phyloP scores from a whole-genome alignment of 2,797 vertebrate genomes.

The Coreius guichenoti region DNA sequence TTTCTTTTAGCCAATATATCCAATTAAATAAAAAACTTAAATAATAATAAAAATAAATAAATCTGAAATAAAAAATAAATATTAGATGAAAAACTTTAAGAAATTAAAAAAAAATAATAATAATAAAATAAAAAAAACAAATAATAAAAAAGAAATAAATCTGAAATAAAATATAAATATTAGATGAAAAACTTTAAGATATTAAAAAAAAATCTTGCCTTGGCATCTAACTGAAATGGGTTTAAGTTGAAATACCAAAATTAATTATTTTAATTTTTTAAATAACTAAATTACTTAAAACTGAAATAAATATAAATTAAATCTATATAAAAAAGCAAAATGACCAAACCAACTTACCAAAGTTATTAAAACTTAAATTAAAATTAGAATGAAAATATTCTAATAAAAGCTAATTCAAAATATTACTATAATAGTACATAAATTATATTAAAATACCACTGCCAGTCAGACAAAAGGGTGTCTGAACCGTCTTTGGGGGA shows the following conservation, averaged over 20 bases:
- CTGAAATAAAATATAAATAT: neutral
- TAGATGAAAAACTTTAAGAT: too few relatives aligned
- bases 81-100: neutral
- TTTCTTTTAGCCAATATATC: too few relatives aligned
- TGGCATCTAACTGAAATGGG: neutral
- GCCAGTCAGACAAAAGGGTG: neutral
- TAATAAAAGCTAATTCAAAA: neutral
- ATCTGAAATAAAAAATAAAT: neutral
- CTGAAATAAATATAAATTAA: neutral
- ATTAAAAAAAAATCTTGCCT: neutral
- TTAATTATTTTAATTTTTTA: too few relatives aligned
- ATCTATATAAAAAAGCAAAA: neutral
- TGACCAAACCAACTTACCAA: neutral
- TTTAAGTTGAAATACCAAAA: neutral
- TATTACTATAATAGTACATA: neutral
- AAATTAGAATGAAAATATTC: neutral
- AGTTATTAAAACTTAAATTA: neutral
- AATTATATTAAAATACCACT: neutral
- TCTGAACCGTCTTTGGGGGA: neutral
- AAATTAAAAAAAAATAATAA: too few relatives aligned
- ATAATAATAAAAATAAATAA: neutral
- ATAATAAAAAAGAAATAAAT: neutral
- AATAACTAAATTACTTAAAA: too few relatives aligned
- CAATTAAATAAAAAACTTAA: too few relatives aligned
- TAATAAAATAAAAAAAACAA: too few relatives aligned